Percentiles rank a stretch among this genome's conserved stretches.
phyloP scores from a whole-genome alignment of 2,797 vertebrate species.

The Sebastes vulpes region DNA sequence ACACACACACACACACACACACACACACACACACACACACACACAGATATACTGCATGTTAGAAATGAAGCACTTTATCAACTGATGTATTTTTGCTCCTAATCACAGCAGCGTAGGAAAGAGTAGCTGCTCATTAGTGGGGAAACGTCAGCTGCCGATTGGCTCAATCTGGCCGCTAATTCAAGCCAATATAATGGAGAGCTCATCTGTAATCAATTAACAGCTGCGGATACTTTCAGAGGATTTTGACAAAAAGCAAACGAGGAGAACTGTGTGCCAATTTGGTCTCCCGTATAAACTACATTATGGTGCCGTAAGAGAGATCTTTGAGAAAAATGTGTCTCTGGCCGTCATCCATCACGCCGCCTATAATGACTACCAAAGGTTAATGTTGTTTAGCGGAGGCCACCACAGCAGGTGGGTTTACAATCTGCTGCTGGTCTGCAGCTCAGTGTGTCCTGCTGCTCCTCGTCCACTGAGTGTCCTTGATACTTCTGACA shows the following conservation, averaged over 20 bases:
- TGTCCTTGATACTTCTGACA: slow-evolving; percentile 9
- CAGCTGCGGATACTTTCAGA: slow-evolving; percentile 31
- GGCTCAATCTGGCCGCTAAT: slow-evolving; percentile 43
- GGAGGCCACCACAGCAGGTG: slow-evolving; percentile 54
- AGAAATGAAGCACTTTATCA: slow-evolving; percentile 35
- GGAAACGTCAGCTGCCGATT: slow-evolving; percentile 44
- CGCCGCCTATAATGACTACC: neutral
- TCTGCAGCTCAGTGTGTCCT: neutral
- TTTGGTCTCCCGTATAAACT: slow-evolving; percentile 13
- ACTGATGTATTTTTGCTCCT: slow-evolving; percentile 22
- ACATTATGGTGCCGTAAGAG: neutral
- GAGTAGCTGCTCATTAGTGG: slow-evolving; percentile 56
- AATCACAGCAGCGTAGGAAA: slow-evolving; percentile 49
- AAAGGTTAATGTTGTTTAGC: slow-evolving; percentile 35
- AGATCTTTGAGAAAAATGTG: slow-evolving; percentile 10
- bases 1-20: neutral
- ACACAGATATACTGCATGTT: slow-evolving; percentile 14
- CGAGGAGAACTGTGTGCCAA: slow-evolving; percentile 2
- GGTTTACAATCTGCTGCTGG: slow-evolving; percentile 32
- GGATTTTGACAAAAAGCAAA: slow-evolving; percentile 27
- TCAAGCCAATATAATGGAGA: slow-evolving; percentile 32
- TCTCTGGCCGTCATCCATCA: slow-evolving; percentile 28
- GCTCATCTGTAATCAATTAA: slow-evolving; percentile 69
- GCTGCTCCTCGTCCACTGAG: neutral
- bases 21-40: neutral